Conservation (phyloP, 2,888 invertebrate genomes). For the Stenolophus ochropezus region DNA sequence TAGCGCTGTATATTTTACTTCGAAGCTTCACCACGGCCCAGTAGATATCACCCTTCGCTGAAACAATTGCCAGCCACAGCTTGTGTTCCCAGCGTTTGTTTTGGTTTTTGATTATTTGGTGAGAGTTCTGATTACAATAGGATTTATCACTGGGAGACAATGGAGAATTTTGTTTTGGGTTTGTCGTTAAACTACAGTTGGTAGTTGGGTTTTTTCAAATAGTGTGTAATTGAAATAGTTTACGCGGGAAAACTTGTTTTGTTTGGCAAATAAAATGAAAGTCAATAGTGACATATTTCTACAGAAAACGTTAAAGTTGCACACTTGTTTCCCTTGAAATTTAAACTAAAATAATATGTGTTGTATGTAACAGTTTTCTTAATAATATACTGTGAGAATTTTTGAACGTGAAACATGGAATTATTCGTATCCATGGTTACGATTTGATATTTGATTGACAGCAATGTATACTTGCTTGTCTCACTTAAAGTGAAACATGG, state of each 20-base stretch:
- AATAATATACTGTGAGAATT: too few relatives aligned
- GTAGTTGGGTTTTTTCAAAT: not conserved
- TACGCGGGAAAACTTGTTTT: not conserved
- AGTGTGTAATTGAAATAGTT: constrained; percentile 2
- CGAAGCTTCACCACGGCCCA: constrained; percentile 41
- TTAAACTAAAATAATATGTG: too few relatives aligned
- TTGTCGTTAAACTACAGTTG: not conserved
- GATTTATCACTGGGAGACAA: constrained; percentile 29
- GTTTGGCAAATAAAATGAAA: not conserved
- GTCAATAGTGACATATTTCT: not conserved
- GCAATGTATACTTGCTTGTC: too few relatives aligned
- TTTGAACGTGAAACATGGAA: too few relatives aligned
- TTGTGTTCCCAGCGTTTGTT: constrained; percentile 16
- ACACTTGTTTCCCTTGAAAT: too few relatives aligned
- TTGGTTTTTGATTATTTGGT: constrained; percentile 49
- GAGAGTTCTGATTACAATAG: constrained; percentile 28
- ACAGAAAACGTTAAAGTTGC: not conserved
- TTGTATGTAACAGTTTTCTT: too few relatives aligned
- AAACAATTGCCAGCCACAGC: constrained; percentile 37
- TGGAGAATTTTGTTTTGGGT: constrained; percentile 34
- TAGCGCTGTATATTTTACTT: constrained; percentile 52
- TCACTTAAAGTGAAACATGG: too few relatives aligned
- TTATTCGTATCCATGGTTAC: too few relatives aligned
- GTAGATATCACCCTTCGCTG: not conserved
- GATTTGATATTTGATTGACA: too few relatives aligned